phyloP scores from a whole-genome alignment of 2,797 vertebrate species.

The Microctenopoma steveboyesi region DNA sequence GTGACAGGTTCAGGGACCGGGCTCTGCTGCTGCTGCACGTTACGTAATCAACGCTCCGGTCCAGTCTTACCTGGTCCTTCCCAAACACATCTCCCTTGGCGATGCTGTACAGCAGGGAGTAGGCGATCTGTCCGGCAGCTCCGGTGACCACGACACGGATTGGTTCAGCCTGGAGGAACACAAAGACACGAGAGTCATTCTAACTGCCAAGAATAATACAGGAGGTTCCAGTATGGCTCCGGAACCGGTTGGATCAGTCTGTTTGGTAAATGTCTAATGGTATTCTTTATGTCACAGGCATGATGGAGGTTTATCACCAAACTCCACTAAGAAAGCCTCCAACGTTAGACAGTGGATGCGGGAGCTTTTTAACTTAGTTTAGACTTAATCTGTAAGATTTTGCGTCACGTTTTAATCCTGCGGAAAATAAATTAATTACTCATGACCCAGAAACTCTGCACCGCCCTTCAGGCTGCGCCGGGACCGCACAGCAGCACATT shows the following conservation, averaged over 20 bases:
- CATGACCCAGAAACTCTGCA: too few relatives aligned
- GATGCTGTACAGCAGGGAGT: constrained; percentile 95
- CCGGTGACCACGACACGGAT: constrained; percentile 94
- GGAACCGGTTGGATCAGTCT: not conserved
- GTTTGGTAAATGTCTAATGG: not conserved
- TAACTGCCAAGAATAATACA: not conserved
- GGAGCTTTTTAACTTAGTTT: not conserved
- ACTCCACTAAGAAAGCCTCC: not conserved
- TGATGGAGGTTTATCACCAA: not conserved
- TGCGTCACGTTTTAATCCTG: not conserved
- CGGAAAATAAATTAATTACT: not conserved
- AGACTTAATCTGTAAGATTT: accelerated
- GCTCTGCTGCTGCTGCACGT: constrained; percentile 4
- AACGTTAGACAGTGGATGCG: not conserved
- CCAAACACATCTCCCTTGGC: constrained; percentile 97
- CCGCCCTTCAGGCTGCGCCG: too few relatives aligned
- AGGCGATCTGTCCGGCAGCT: constrained; percentile 96
- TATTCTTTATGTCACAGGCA: not conserved
- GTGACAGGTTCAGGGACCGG: not conserved
- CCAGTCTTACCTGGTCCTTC: constrained; percentile 90
- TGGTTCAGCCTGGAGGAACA: constrained; percentile 83
- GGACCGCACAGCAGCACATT: not conserved
- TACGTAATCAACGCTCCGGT: constrained; percentile 12
- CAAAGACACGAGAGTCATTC: not conserved
- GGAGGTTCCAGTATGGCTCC: not conserved